Percentiles rank a stretch among this genome's conserved stretches.
Conservation (phyloP, 1,140 invertebrate species). For the Danaus melanippus region DNA sequence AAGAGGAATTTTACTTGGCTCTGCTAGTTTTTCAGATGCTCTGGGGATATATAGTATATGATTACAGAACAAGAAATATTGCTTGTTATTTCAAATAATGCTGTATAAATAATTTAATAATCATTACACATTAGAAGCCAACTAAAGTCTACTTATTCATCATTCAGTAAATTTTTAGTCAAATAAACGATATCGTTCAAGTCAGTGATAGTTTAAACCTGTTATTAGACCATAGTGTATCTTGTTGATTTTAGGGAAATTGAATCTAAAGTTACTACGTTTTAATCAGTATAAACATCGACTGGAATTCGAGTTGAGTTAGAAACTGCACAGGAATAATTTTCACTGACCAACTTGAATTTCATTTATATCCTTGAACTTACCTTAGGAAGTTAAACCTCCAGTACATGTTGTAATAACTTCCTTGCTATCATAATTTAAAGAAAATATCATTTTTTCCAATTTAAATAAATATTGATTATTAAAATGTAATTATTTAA, state of each 20-base stretch:
- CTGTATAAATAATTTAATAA: no score
- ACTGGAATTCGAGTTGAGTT: background rate
- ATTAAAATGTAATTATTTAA: no score
- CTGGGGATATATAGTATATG: conserved; percentile 7
- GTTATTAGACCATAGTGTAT: conserved; percentile 4
- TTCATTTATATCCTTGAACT: no score
- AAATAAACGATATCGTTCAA: background rate
- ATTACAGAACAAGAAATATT: conserved; percentile 1
- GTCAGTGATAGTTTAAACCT: background rate
- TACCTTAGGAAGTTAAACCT: no score
- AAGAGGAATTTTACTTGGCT: conserved; percentile 18
- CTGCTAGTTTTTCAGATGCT: conserved; percentile 10
- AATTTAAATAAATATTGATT: no score
- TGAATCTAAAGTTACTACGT: conserved; percentile 8
- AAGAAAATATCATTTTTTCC: no score
- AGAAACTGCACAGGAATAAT: no score
- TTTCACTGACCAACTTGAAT: no score
- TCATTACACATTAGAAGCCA: no score
- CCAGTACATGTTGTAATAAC: no score
- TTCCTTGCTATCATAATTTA: no score
- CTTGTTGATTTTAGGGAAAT: conserved; percentile 1
- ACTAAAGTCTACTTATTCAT: background rate
- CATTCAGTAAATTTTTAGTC: background rate
- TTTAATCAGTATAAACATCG: conserved; percentile 11
- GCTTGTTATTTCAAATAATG: no score